A percentile compares a stretch with the other conserved stretches of the same genome.
Evolutionary conservation across 2,888 invertebrate species (phyloP).

Genomic region (Pheosia gnoma): DNA sequence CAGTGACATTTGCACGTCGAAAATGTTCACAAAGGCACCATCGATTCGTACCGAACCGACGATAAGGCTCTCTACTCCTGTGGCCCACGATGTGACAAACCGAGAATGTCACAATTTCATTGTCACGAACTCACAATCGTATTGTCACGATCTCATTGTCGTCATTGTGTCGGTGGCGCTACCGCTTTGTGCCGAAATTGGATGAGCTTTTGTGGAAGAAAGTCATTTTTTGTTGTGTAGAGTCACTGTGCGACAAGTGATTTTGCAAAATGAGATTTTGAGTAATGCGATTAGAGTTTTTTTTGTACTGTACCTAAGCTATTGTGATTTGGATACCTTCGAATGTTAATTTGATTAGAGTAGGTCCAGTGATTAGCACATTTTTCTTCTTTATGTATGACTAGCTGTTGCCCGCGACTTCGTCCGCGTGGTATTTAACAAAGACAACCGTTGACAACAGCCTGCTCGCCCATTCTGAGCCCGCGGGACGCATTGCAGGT

Average conservation of each 20-base stretch:
- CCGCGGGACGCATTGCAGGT: no score
- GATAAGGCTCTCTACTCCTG: conserved; percentile 63
- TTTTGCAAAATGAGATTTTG: conserved; percentile 46
- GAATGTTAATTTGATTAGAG: neutral
- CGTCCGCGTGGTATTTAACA: no score
- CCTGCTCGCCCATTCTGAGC: no score
- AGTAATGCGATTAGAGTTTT: conserved; percentile 36
- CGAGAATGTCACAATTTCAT: conserved; percentile 67
- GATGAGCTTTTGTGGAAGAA: conserved; percentile 56
- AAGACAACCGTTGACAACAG: no score
- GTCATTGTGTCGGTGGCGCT: conserved; percentile 66
- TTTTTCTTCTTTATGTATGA: neutral
- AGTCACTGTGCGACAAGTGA: conserved; percentile 57
- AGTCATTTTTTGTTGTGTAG: conserved; percentile 68
- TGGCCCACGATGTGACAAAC: conserved; percentile 61
- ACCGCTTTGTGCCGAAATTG: conserved; percentile 63
- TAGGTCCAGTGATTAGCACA: neutral
- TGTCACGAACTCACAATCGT: conserved; percentile 14
- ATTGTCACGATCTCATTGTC: conserved; percentile 63
- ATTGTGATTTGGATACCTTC: neutral
- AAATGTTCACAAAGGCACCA: conserved; percentile 29
- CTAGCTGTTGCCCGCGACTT: no score
- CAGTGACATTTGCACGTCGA: conserved; percentile 38
- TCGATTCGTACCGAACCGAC: conserved; percentile 43
- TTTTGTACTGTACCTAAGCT: neutral